Base-by-base conservation (phyloP, 2,888 invertebrate genomes). In the Monochamus alternatus region DNA sequence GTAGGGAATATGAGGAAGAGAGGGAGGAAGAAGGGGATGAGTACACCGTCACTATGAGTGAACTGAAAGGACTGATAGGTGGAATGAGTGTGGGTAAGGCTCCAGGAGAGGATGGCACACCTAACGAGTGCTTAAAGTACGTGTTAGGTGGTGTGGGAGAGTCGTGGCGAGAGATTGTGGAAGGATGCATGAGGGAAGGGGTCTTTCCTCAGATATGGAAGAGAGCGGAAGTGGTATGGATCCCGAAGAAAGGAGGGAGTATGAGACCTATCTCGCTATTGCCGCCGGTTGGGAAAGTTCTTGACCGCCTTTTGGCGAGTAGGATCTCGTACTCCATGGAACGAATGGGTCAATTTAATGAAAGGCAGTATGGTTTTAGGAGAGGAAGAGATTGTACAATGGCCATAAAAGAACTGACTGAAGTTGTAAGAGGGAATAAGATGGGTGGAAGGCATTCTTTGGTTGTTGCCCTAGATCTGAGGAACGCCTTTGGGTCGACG, bases 141-240 rank as follows among this genome's bases (percentile, higher is more conserved):
- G 38, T 62, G 7, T 30, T 5, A n/a, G 31, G 30, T 38, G 32
- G 4, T 12, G 3, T 62, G 8, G 62, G 38, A 4, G 62, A 62
- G 3, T 31, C 14, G 30, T 58, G 62, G 62, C 5, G 8, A 12
- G 38, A 3, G 8, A 12, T 31, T 8, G 30, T 62, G 10, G 32
- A 62, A 8, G 10, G 31, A 5, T 62, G 62, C 30, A 8, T 62
- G 32, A 31, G 38, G 12, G 32, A 32, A n/a, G 62, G 38, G 10
- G 32, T 32, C n/a, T 62, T 62, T 10, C 62, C 62, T 2, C 7
- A 12, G 7, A 12, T 62, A 12, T 62, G 62, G 62, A 62, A 62
- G n/a, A 62, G 62, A 62, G 62, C 62, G 62, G 12, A 62, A 30
- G 58, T 58, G 4, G 58, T 58, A 5, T 58, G 58, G 58, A 3